phyloP scores from a whole-genome alignment of 2,888 invertebrate species.

The Parnassius orleans region DNA sequence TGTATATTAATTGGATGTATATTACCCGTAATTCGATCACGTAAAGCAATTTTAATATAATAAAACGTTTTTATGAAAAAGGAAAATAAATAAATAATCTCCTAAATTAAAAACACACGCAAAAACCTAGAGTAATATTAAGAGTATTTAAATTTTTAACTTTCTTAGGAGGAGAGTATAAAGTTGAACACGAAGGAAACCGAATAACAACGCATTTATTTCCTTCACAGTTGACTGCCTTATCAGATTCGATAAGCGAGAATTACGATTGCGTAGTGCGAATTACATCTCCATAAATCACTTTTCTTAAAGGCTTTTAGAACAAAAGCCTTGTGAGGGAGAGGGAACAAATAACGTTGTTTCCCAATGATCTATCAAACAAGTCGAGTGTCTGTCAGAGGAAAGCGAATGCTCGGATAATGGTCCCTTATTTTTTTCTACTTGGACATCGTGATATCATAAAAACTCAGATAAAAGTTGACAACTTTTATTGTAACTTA shows the following conservation, averaged over 20 bases:
- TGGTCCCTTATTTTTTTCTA: constrained; percentile 20
- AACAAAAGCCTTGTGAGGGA: constrained; percentile 34
- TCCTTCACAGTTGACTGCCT: constrained; percentile 17
- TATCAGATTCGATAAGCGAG: constrained; percentile 26
- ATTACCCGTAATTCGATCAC: too few relatives aligned
- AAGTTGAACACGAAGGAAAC: constrained; percentile 14
- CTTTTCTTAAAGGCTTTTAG: constrained; percentile 34
- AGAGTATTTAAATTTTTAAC: too few relatives aligned
- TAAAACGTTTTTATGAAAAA: too few relatives aligned
- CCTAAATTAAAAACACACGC: too few relatives aligned
- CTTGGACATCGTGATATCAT: constrained; percentile 21
- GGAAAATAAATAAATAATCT: too few relatives aligned
- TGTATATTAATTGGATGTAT: too few relatives aligned
- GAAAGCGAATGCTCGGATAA: constrained; percentile 18
- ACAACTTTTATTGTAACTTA: constrained; percentile 13
- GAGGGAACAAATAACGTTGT: constrained; percentile 39
- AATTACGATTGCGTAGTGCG: constrained; percentile 27
- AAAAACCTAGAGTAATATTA: too few relatives aligned
- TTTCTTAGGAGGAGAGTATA: neutral
- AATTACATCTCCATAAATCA: constrained; percentile 37
- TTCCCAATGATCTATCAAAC: constrained; percentile 40
- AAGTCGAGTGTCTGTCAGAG: constrained; percentile 32
- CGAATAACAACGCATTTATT: constrained; percentile 26
- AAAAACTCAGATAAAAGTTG: constrained; percentile 22
- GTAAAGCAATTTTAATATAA: too few relatives aligned